Conservation (phyloP, 2,113 vertebrate genomes). For the Xenopus borealis region DNA sequence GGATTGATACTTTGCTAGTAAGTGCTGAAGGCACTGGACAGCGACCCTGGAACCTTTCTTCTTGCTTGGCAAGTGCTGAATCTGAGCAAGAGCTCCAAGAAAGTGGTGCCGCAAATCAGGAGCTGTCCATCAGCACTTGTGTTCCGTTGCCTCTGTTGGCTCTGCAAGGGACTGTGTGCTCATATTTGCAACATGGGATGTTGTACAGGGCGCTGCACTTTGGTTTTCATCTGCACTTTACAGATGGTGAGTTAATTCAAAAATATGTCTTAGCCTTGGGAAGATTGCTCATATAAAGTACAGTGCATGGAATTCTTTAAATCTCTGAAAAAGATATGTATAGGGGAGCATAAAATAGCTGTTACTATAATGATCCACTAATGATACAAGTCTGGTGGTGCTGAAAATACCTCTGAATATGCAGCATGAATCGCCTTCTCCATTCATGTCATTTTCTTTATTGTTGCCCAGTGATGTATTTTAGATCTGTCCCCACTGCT, state of each 20-base stretch:
- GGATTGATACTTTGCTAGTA: neutral
- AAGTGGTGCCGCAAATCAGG: constrained; percentile 36
- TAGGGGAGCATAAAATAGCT: neutral
- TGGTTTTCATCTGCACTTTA: constrained; percentile 71
- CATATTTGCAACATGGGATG: constrained; percentile 64
- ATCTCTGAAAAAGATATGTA: neutral
- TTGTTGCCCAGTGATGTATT: neutral
- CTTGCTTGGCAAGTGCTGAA: constrained; percentile 24
- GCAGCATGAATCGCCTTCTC: neutral
- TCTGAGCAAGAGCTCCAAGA: constrained; percentile 17
- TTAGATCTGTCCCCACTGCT: neutral
- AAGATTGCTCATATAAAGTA: neutral
- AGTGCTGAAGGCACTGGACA: neutral
- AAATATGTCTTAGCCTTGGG: no score
- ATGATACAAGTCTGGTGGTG: neutral
- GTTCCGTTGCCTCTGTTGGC: neutral
- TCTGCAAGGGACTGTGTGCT: constrained; percentile 10
- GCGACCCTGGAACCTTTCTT: constrained; percentile 16
- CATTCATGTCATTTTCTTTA: neutral
- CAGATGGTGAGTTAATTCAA: constrained; percentile 69
- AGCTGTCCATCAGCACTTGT: constrained; percentile 37
- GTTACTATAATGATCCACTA: neutral
- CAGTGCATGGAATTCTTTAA: neutral
- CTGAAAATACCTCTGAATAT: neutral
- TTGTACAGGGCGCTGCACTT: constrained; percentile 71